phyloP scores from a whole-genome alignment of 2,797 vertebrate species.

The Argyrosomus regius region DNA sequence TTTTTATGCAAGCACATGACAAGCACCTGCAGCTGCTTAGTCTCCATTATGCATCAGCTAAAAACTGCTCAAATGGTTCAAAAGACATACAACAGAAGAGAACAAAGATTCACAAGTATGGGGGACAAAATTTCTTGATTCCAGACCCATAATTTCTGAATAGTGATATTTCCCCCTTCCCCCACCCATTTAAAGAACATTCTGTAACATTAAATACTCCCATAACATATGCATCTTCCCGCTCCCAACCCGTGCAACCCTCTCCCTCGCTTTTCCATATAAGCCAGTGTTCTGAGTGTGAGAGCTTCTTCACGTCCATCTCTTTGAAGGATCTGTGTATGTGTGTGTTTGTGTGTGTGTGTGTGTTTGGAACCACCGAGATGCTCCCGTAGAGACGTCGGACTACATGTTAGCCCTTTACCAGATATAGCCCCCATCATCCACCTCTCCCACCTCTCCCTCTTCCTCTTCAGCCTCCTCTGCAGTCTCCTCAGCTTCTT shows the following conservation, averaged over 20 bases:
- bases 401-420: slow-evolving; percentile 83
- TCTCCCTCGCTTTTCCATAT: slow-evolving; percentile 47
- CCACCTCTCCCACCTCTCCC: slow-evolving; percentile 93
- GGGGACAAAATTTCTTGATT: slow-evolving; percentile 76
- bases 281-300: slow-evolving; percentile 73
- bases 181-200: slow-evolving; percentile 60
- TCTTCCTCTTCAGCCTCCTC: slow-evolving; percentile 96
- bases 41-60: slow-evolving; percentile 79
- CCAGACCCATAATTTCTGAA: slow-evolving; percentile 60
- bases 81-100: slow-evolving; percentile 83
- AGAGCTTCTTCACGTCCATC: slow-evolving; percentile 74
- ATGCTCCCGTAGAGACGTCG: slow-evolving; percentile 75
- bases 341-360: slow-evolving; percentile 63
- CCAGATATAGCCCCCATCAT: slow-evolving; percentile 98
- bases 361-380: slow-evolving; percentile 55
- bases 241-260: slow-evolving; percentile 49
- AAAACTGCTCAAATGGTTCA: slow-evolving; percentile 80
- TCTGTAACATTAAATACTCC: slow-evolving; percentile 69
- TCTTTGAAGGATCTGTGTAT: slow-evolving; percentile 73
- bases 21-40: slow-evolving; percentile 70
- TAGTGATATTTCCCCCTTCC: slow-evolving; percentile 51
- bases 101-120: slow-evolving; percentile 87
- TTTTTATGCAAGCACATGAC: slow-evolving; percentile 64
- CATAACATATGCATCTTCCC: slow-evolving; percentile 51
- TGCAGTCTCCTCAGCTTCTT: slow-evolving; percentile 92